Percentiles rank a stretch among this genome's conserved stretches.
These are phyloP conservation scores for Cacatua alba DNA, from an alignment of 2,113 vertebrate genomes.

Conservation along the genomic window DNA sequence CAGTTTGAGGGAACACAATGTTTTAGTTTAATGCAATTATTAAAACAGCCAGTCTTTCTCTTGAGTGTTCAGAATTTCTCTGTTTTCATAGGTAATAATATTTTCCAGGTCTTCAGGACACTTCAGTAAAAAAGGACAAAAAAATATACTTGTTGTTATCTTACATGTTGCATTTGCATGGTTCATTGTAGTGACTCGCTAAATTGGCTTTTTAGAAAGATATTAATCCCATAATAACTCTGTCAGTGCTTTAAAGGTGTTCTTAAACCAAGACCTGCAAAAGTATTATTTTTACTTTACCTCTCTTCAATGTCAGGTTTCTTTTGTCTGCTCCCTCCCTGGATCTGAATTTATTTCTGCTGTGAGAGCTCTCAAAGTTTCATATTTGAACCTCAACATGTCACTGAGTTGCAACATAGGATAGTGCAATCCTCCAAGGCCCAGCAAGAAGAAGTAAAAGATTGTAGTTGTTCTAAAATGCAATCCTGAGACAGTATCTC, in stretches of 20 bases:
- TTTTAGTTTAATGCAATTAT: conserved; percentile 61
- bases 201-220: not conserved
- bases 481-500: not conserved
- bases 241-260: not conserved
- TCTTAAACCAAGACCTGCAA: not conserved
- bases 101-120: conserved; percentile 23
- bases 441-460: not conserved
- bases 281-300: not conserved
- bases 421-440: not conserved
- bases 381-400: fast-evolving
- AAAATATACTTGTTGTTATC: not conserved
- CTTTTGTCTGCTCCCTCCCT: not conserved
- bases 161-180: not conserved
- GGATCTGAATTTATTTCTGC: not conserved
- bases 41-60: conserved; percentile 8
- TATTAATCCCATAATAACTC: not conserved
- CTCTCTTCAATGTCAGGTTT: not conserved
- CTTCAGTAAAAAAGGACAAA: not conserved
- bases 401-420: not conserved
- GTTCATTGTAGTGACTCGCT: not conserved
- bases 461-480: not conserved
- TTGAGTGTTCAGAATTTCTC: conserved; percentile 18
- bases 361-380: not conserved
- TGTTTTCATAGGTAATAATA: not conserved
- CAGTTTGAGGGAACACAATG: not conserved